Base-by-base conservation (phyloP, 2,888 invertebrate genomes). In the Volucella inanis region DNA sequence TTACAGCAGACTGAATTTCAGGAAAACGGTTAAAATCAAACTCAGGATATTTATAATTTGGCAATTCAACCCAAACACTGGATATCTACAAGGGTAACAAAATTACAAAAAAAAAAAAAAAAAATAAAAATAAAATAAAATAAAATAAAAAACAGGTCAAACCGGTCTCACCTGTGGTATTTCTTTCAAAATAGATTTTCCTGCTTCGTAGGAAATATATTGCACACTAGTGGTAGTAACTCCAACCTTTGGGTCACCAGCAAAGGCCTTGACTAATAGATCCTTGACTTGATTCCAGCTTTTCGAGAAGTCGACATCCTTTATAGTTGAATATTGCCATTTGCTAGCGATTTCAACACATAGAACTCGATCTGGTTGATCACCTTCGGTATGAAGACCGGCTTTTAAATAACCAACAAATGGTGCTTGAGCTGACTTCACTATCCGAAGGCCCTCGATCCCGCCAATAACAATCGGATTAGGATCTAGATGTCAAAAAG, bases 361-460 rank as follows among this genome's bases (percentile, higher is more conserved):
- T 0, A 88, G 57, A 10, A 87, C 87, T 8, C 88, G 87, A 62
- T 88, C 88, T 0, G 83, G 71, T 68, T 77, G 87, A 76, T 88
- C 88, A 9, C 88, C 88, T 59, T 88, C 88, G 1, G 88, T 87
- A 57, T 79, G 87, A 14, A 88, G 87, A 1, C 78, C 80, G 6
- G 87, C 87, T 38, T 88, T 88, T 0, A 87, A 22, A 45, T 88
- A 88, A 4, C 88, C 88, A 31, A 82, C 75, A 18, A 88, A 88
- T 12, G 88, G 87, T 1, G 87, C 87, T 49, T 81, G 65, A 10
- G 87, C 88, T 9, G 88, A 88, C n/a, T 88, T 88, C 2, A 88
- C 52, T 2, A 88, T 52, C 8, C 87, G 83, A 10, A 88, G 55
- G 9, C 80, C 87, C 8, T 45, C 43, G 11, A 88, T 75, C 14